These are phyloP conservation scores for Labrus mixtus DNA, from an alignment of 2,113 vertebrate species.

Conservation along the genomic window DNA sequence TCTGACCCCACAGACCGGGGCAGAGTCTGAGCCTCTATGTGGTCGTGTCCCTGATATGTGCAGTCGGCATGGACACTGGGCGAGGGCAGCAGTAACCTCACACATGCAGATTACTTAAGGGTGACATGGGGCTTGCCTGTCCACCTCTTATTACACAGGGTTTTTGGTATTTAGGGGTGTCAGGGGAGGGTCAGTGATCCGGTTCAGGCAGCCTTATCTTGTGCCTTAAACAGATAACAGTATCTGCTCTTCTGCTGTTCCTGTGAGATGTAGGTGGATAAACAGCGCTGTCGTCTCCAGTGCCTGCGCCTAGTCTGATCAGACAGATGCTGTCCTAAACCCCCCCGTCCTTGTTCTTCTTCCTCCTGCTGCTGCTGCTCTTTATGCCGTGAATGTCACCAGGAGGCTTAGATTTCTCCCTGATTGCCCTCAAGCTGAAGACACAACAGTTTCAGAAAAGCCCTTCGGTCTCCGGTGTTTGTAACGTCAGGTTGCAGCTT, in stretches of 20 bases:
- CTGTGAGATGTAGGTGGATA: conserved; percentile 78
- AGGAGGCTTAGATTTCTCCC: conserved; percentile 60
- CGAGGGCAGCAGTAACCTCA: conserved; percentile 78
- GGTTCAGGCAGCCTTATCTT: conserved; percentile 87
- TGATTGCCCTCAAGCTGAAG: conserved; percentile 70
- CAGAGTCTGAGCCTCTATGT: conserved; percentile 60
- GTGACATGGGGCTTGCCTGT: conserved; percentile 88
- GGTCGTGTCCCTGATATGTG: conserved; percentile 61
- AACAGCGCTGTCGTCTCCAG: conserved; percentile 81
- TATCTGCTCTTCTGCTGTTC: conserved; percentile 81
- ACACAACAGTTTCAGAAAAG: conserved; percentile 69
- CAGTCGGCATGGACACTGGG: conserved; percentile 71
- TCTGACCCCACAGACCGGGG: conserved; percentile 63
- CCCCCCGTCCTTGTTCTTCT: conserved; percentile 12
- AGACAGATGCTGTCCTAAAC: conserved; percentile 55
- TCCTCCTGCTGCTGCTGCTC: conserved; percentile 54
- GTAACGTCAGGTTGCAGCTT: conserved; percentile 46
- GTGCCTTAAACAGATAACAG: conserved; percentile 87
- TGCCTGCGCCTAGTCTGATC: conserved; percentile 73
- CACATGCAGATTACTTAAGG: conserved; percentile 89
- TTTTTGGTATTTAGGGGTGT: conserved; percentile 65
- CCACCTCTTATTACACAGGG: conserved; percentile 85
- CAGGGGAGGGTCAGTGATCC: conserved; percentile 84
- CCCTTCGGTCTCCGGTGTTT: conserved; percentile 52
- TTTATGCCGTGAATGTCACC: conserved; percentile 56